These are phyloP conservation scores for Neomonachus schauinslandi DNA, from an alignment of 2,113 vertebrate genomes.

Conservation along the genomic window DNA sequence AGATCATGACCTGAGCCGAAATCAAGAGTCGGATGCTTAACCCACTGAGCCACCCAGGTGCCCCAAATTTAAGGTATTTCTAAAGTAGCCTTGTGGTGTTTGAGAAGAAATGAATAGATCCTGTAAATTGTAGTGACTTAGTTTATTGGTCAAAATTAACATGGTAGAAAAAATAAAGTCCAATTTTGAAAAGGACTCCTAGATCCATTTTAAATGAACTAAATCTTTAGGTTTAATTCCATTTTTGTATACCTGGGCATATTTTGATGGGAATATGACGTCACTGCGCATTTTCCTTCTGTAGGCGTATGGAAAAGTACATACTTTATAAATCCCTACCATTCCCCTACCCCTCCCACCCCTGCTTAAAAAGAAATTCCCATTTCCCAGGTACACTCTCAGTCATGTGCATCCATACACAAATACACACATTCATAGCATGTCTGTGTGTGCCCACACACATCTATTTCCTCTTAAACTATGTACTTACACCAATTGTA, in stretches of 20 bases:
- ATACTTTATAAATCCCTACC: background rate
- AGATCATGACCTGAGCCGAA: background rate
- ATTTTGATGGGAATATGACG: background rate
- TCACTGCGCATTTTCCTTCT: background rate
- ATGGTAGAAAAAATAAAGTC: conserved; percentile 14
- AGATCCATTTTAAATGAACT: background rate
- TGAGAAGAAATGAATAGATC: background rate
- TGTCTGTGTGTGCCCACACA: background rate
- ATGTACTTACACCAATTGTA: background rate
- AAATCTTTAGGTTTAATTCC: background rate
- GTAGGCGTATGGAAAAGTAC: background rate
- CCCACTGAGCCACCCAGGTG: background rate
- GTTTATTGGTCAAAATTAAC: background rate
- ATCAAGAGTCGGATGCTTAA: background rate
- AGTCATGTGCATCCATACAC: background rate
- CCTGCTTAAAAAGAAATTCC: background rate
- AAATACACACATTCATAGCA: background rate
- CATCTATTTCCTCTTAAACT: background rate
- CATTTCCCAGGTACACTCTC: background rate
- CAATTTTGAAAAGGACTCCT: conserved; percentile 2
- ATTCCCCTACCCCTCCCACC: no score
- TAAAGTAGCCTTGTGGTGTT: background rate
- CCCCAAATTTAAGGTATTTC: background rate
- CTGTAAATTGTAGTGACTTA: background rate
- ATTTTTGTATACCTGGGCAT: background rate